Evolutionary conservation across 2,797 vertebrate genomes (phyloP), one percentile per base, ranked within the genome.

Genomic region (Mus minutoides): DNA sequence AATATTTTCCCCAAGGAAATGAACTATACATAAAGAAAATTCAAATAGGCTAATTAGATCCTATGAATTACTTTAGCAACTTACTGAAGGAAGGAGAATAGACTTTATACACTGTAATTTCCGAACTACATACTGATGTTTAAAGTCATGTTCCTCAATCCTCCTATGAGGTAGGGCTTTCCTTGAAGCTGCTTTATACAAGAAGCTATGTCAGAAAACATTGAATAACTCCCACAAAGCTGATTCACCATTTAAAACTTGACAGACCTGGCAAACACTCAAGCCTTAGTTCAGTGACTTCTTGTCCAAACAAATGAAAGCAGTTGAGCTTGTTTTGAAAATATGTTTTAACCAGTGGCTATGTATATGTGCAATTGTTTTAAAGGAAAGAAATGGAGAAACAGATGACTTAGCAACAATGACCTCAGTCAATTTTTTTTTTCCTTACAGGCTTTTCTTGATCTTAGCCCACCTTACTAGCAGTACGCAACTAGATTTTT

Each of bases 1-100:
- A 92, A 37, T 86, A 46, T 93, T 29, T 34, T 90, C 37, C 76
- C 22, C 21, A 92, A 8, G 79, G 56, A 91, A 92, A 88, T 54
- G 12, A 88, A 91, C 49, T 96, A 87, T 77, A 80, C 58, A n/a
- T 67, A 84, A 94, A 69, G 49, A 93, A 92, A 92, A 69, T 94
- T 40, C 49, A 79, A 7, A 87, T 78, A 85, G 78, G 73, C 60
- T 43, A 24, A 73, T 76, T 96, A 21, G n/a, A 54, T 93, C 31
- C 58, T 77, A 37, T 83, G 58, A 84, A 31, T 94, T 79, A 94
- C 87, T 96, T 96, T 93, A 90, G 17, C 13, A 82, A 67, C 60
- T 88, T 87, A 24, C 60, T 26, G 12, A 95, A 91, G 60, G 21
- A 34, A 67, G 2, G n/a, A 94, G n/a, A 96, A 62, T 91, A 37